A percentile compares a stretch with the other conserved stretches of the same genome.
These are phyloP conservation scores for Balanococcus diminutus DNA, from an alignment of 2,888 invertebrate genomes.

Conservation along the genomic window DNA sequence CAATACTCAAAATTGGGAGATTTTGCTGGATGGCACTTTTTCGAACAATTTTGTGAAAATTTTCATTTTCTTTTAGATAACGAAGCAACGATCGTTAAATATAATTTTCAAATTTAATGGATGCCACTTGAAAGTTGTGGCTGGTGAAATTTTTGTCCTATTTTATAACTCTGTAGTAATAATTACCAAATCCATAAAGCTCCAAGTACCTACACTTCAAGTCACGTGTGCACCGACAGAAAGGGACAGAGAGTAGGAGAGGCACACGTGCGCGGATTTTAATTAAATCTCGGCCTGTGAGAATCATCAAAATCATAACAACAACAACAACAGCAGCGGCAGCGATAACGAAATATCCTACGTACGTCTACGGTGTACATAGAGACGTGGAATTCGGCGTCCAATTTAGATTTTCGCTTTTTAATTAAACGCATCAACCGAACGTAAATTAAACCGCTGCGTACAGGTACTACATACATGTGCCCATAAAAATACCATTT, in stretches of 20 bases:
- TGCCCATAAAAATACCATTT: slow-evolving; percentile 2
- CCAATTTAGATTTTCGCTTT: slow-evolving; percentile 13
- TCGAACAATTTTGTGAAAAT: too few relatives aligned
- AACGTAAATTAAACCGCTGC: slow-evolving; percentile 11
- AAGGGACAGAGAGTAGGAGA: neutral
- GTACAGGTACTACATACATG: neutral
- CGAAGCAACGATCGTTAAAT: too few relatives aligned
- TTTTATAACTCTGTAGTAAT: neutral
- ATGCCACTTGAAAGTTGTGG: neutral
- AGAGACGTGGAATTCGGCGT: neutral
- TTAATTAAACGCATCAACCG: slow-evolving; percentile 7
- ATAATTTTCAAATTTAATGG: too few relatives aligned
- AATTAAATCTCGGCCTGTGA: slow-evolving; percentile 4
- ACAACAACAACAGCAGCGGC: neutral
- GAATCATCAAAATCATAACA: slow-evolving; percentile 2
- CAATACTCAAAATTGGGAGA: too few relatives aligned
- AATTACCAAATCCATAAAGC: neutral
- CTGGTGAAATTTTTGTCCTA: neutral
- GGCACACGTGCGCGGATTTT: neutral
- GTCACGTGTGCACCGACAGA: neutral
- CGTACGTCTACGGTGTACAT: neutral
- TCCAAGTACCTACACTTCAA: neutral
- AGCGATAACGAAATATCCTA: neutral
- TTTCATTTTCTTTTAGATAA: too few relatives aligned
- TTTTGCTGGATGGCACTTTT: too few relatives aligned